A percentile compares a stretch with the other conserved stretches of the same genome.
Evolutionary conservation across 2,113 vertebrate genomes (phyloP).

Genomic region (Lipotes vexillifer): DNA sequence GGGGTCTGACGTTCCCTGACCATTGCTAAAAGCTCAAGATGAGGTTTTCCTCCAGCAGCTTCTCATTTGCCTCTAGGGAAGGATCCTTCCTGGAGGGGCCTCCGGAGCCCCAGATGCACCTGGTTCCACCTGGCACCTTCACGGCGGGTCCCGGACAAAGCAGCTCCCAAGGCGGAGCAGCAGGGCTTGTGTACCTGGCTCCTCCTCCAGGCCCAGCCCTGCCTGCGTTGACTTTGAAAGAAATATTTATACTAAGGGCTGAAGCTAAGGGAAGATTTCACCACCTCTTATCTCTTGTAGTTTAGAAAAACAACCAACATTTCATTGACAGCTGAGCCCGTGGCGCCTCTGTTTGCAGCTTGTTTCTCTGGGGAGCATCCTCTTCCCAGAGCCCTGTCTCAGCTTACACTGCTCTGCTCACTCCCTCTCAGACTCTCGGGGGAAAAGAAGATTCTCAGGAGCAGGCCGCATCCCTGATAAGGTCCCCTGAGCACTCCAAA

Average conservation of each 20-base stretch:
- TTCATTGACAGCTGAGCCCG: not conserved
- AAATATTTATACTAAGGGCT: slow-evolving; percentile 14
- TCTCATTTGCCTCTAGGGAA: not conserved
- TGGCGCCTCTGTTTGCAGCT: not conserved
- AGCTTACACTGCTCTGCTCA: not conserved
- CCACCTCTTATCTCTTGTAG: slow-evolving; percentile 25
- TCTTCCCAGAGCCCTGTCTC: not conserved
- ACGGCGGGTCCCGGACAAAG: not conserved
- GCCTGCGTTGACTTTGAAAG: not conserved
- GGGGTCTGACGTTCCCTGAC: not conserved
- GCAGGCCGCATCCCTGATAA: not conserved
- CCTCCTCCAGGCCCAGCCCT: not conserved
- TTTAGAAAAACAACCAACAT: slow-evolving; percentile 43
- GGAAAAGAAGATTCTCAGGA: not conserved
- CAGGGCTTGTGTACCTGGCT: not conserved
- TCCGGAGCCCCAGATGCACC: fast-evolving
- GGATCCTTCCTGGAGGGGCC: not conserved
- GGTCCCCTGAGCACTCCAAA: not conserved
- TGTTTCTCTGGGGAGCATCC: not conserved
- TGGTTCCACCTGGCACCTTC: not conserved
- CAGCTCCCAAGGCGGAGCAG: fast-evolving
- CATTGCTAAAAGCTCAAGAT: not conserved
- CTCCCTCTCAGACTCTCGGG: slow-evolving; percentile 17
- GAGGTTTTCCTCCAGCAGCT: not conserved
- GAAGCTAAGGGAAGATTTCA: not conserved